Evolutionary conservation across 2,113 vertebrate species (phyloP).

Genomic region (Aldabrachelys gigantea): DNA sequence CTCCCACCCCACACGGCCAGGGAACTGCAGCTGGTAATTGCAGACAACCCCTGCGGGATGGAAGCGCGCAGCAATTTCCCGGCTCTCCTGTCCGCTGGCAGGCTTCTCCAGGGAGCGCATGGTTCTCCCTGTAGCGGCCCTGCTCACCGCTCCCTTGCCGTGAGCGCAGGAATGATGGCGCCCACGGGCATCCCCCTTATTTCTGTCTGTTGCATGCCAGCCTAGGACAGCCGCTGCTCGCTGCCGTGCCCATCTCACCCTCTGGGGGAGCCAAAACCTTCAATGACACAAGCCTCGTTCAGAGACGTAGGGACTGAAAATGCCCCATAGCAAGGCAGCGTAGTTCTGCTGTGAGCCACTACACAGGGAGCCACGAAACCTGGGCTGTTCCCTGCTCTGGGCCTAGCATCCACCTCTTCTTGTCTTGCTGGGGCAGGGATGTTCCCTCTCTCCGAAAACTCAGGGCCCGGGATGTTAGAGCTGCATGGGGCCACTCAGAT

Average conservation of each 20-base stretch:
- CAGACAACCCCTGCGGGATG: background rate
- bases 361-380: background rate
- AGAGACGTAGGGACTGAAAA: background rate
- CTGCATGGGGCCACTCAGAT: no score
- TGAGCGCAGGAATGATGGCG: constrained; percentile 31
- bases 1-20: background rate
- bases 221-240: constrained; percentile 21
- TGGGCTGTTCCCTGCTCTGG: background rate
- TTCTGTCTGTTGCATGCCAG: constrained; percentile 4
- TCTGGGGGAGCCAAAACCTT: background rate
- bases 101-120: background rate
- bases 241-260: background rate
- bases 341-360: no score
- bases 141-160: background rate
- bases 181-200: background rate
- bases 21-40: background rate
- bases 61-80: background rate
- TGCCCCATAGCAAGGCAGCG: background rate
- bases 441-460: no score
- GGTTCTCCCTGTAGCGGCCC: constrained; percentile 3
- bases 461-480: no score
- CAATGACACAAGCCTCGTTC: background rate
- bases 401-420: background rate
- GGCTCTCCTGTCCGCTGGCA: background rate
- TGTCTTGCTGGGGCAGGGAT: background rate